Evolutionary conservation across 2,888 invertebrate genomes (phyloP).

Genomic region (Sinohyriopsis cumingii): DNA sequence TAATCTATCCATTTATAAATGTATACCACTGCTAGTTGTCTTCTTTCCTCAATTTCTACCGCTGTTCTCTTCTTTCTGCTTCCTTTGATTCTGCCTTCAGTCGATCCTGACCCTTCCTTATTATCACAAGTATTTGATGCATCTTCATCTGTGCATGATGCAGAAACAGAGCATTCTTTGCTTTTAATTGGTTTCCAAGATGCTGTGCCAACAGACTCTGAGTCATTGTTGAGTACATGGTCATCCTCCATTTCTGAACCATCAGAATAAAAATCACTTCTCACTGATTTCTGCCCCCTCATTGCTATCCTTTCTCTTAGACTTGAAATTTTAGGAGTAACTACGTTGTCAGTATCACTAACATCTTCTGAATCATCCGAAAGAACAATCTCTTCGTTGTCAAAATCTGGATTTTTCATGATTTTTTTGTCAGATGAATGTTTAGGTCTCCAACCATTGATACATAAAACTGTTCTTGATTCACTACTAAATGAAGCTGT

Average conservation of each 20-base stretch:
- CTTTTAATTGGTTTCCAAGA: too few relatives aligned
- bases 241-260: conserved; percentile 25
- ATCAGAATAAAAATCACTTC: conserved; percentile 28
- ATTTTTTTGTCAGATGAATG: too few relatives aligned
- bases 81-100: neutral
- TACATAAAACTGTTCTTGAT: too few relatives aligned
- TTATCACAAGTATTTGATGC: too few relatives aligned
- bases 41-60: conserved; percentile 48
- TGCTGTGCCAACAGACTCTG: too few relatives aligned
- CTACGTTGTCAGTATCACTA: neutral
- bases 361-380: neutral
- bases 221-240: conserved; percentile 21
- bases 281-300: neutral
- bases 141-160: too few relatives aligned
- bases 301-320: neutral
- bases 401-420: too few relatives aligned
- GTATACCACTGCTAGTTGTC: conserved; percentile 26
- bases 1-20: too few relatives aligned
- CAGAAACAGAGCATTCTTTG: too few relatives aligned
- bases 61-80: conserved; percentile 43
- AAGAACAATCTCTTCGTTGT: neutral
- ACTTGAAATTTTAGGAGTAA: neutral
- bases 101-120: too few relatives aligned
- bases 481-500: too few relatives aligned
- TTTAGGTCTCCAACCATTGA: too few relatives aligned